Evolutionary conservation across 2,113 vertebrate species (phyloP), one percentile per base, ranked within the genome.

Genomic region (Sceloporus undulatus): DNA sequence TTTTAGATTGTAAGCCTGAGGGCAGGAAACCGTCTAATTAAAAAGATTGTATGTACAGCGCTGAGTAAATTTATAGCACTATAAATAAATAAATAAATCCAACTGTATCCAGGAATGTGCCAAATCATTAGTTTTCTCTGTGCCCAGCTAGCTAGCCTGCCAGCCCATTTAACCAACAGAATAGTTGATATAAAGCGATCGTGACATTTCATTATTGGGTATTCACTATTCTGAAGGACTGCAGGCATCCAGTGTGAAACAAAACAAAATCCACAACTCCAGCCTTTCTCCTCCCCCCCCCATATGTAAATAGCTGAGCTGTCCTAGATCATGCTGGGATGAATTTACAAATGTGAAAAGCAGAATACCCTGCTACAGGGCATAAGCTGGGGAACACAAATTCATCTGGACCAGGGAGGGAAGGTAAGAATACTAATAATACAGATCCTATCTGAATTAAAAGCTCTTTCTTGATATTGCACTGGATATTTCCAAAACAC

Each of bases 201-300:
- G 21, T 38, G 86, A 85, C 18, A 82, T 59, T 82, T 21, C 52
- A 82, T 70, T 91, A 42, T 40, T 66, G 89, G 1, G 0, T 3
- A 34, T 68, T 90, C 42, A 7, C 52, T 40, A 65, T 18, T 84
- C 85, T 80, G 70, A 90, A 71, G 76, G 13, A 66, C 70, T 87
- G 85, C 76, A 87, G 85, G 87, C 68, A 90, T 2, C 85, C 86
- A 71, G 8, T 79, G 86, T 90, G 52, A 88, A 90, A 71, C 0
- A 0, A 84, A 78, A 65, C 59, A 76, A 68, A 18, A 2, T 29
- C 62, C 40, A 71, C 14, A 81, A 56, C 16, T 56, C 71, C 27
- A 48, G 34, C 11, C 73, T 62, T 40, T 25, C 6, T 62, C 79
- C 38, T 1, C 56, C 11, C 59, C 42, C 71, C 27, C 40, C 52